phyloP scores from a whole-genome alignment of 2,797 vertebrate genomes.

The Neosalanx taihuensis region DNA sequence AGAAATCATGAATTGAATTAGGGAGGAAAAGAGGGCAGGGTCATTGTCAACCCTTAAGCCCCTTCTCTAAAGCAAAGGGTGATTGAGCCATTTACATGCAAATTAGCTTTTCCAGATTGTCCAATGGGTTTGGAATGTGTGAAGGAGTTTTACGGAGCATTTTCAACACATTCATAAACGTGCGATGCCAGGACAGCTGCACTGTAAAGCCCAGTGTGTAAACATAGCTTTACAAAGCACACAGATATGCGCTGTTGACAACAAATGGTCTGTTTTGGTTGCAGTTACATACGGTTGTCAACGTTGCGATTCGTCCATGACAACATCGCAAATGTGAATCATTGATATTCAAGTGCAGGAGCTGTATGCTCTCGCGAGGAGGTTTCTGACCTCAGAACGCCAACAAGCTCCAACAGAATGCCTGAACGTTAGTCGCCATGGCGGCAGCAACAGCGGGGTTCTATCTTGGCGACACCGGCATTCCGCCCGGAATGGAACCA shows the following conservation, averaged over 20 bases:
- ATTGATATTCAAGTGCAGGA: background rate
- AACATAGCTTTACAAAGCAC: background rate
- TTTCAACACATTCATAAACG: slow-evolving; percentile 17
- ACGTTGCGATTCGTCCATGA: background rate
- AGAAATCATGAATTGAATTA: slow-evolving; percentile 28
- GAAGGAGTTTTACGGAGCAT: slow-evolving; percentile 24
- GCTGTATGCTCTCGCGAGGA: no score
- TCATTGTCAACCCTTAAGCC: slow-evolving; percentile 26
- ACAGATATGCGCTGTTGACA: background rate
- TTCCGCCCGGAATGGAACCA: slow-evolving; percentile 1
- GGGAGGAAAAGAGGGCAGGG: slow-evolving; percentile 25
- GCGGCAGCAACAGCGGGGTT: background rate
- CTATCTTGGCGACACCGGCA: slow-evolving; percentile 18
- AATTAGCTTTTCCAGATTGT: slow-evolving; percentile 29
- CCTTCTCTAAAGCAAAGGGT: slow-evolving; percentile 4
- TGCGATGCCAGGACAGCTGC: slow-evolving; percentile 11
- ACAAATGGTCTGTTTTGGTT: background rate
- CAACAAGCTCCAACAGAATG: background rate
- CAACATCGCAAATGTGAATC: background rate
- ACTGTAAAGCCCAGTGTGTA: slow-evolving; percentile 11
- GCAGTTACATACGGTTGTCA: background rate
- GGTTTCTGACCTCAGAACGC: no score
- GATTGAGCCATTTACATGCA: slow-evolving; percentile 29
- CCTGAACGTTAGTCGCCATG: background rate
- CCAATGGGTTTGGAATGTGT: slow-evolving; percentile 32